phyloP scores from a whole-genome alignment of 64 coral and sea anemone species.

The Platygyra sinensis region DNA sequence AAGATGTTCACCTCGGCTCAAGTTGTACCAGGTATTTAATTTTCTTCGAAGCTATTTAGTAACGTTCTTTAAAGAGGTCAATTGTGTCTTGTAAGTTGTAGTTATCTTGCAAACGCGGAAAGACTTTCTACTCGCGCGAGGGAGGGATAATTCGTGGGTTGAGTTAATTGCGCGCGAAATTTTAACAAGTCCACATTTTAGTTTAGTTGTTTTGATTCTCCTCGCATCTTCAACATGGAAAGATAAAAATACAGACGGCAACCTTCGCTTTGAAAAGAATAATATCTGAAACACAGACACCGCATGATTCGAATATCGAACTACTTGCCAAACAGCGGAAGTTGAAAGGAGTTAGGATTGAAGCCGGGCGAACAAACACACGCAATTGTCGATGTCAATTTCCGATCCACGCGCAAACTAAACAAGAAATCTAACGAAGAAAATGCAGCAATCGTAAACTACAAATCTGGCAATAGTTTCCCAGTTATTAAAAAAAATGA shows the following conservation, averaged over 20 bases:
- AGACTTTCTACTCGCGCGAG: neutral
- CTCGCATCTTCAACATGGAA: neutral
- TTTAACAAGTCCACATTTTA: neutral
- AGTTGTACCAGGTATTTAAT: slow-evolving; percentile 54
- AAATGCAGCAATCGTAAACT: neutral
- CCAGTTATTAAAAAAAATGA: neutral
- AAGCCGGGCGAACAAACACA: neutral
- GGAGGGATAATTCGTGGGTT: neutral
- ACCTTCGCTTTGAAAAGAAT: neutral
- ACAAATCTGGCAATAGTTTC: neutral
- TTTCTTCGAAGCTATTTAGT: neutral
- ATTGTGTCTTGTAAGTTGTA: neutral
- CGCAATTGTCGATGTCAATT: neutral
- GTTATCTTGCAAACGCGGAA: neutral
- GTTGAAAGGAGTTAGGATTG: slow-evolving; percentile 1
- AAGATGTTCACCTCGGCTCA: slow-evolving; percentile 63
- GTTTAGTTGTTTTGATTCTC: neutral
- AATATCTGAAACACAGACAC: neutral
- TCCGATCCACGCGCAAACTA: neutral
- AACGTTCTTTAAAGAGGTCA: neutral
- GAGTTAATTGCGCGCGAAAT: neutral
- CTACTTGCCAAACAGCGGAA: slow-evolving; percentile 32
- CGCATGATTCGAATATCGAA: neutral
- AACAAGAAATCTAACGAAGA: neutral
- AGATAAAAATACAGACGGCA: neutral